Conservation (phyloP, 2,888 invertebrate species). For the Drosophila kambysellisi region DNA sequence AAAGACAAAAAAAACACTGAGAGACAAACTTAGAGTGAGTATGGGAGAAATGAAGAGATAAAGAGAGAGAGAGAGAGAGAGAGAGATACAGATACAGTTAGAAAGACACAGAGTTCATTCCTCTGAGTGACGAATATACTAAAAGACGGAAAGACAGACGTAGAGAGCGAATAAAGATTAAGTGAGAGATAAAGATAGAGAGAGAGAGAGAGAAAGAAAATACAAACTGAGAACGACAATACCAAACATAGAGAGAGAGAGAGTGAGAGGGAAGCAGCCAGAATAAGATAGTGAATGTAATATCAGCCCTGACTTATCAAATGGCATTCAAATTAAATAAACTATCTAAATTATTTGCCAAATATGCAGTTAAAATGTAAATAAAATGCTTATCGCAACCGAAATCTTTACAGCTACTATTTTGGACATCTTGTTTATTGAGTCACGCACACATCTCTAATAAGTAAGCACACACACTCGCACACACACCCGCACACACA, state of each 20-base stretch:
- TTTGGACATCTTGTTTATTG: slow-evolving; percentile 9
- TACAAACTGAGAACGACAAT: not conserved
- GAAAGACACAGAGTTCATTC: not conserved
- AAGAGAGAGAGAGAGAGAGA: not conserved
- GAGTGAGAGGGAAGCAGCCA: not conserved
- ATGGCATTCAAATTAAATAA: not conserved
- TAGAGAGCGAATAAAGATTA: not conserved
- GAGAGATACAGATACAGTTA: fast-evolving
- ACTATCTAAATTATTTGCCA: not conserved
- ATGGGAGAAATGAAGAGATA: not conserved
- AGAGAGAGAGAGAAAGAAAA: no score
- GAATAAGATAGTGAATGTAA: no score
- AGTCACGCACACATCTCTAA: slow-evolving; percentile 55
- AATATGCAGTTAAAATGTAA: not conserved
- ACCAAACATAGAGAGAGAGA: fast-evolving
- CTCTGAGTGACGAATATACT: fast-evolving
- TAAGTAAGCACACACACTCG: slow-evolving; percentile 28
- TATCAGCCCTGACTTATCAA: not conserved
- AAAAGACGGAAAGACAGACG: not conserved
- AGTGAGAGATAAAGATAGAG: not conserved
- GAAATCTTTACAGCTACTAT: not conserved
- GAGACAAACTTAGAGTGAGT: not conserved
- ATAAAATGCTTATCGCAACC: not conserved
- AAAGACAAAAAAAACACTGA: not conserved
- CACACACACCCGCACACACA: slow-evolving; percentile 6